Percentiles rank a stretch among this genome's conserved stretches.
phyloP scores from a whole-genome alignment of 2,113 vertebrate species.

The Cyphomyrus plagiostoma region DNA sequence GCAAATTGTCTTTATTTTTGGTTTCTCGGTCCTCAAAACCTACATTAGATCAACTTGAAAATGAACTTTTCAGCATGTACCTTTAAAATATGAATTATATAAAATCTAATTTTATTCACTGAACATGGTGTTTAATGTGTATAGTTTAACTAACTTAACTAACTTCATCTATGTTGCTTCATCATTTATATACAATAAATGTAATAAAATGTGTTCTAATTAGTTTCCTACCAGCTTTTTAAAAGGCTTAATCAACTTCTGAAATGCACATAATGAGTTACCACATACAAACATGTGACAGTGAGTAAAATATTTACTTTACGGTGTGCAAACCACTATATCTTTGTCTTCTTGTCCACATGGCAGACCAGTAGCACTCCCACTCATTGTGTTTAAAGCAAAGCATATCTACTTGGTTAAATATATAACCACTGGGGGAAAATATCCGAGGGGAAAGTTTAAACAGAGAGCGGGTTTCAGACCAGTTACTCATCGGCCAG shows the following conservation, averaged over 20 bases:
- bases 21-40: not conserved
- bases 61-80: not conserved
- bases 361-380: not conserved
- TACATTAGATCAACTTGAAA: not conserved
- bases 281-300: slow-evolving; percentile 3
- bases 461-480: not conserved
- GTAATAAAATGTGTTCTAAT: not conserved
- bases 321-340: not conserved
- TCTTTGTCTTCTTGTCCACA: slow-evolving; percentile 1
- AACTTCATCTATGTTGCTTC: not conserved
- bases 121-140: not conserved
- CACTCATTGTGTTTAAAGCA: not conserved
- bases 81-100: not conserved
- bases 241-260: not conserved
- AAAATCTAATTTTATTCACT: not conserved
- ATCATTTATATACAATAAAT: not conserved
- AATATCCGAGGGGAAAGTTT: not conserved
- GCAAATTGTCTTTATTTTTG: not conserved
- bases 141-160: not conserved
- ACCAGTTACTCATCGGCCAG: slow-evolving; percentile 16
- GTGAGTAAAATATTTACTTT: slow-evolving; percentile 14
- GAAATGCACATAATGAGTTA: slow-evolving; percentile 7
- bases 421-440: not conserved
- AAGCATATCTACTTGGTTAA: not conserved
- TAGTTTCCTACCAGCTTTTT: not conserved